These are phyloP conservation scores for Lithophane leautieri DNA, from an alignment of 2,888 invertebrate species.

Conservation along the genomic window DNA sequence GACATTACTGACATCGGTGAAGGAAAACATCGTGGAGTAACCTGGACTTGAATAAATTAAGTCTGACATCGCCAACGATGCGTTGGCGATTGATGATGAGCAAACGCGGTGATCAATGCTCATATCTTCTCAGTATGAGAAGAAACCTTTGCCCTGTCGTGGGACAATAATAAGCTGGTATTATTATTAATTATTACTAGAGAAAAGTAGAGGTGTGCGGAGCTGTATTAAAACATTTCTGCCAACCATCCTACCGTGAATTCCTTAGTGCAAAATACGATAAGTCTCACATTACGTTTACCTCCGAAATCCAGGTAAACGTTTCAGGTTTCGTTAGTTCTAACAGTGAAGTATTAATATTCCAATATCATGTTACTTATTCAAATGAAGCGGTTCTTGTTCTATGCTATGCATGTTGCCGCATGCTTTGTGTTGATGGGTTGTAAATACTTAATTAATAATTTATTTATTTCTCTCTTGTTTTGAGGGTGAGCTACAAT, in stretches of 20 bases:
- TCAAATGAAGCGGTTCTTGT: constrained; percentile 69
- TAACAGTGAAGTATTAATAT: constrained; percentile 62
- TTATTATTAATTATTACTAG: not conserved
- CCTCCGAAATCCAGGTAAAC: constrained; percentile 43
- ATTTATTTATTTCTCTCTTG: constrained; percentile 52
- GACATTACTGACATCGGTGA: not conserved
- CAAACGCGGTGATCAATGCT: not conserved
- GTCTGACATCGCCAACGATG: no score
- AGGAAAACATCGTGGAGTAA: not conserved
- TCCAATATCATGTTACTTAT: constrained; percentile 68
- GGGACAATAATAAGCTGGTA: not conserved
- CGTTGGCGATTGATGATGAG: no score
- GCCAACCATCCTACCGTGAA: not conserved
- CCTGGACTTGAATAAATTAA: not conserved
- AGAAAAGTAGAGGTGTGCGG: not conserved
- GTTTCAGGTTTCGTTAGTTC: constrained; percentile 49
- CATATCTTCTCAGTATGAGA: not conserved
- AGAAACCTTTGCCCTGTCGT: not conserved
- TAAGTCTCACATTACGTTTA: constrained; percentile 39
- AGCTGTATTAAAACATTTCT: not conserved
- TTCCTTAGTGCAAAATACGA: constrained; percentile 10
- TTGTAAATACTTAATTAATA: constrained; percentile 63
- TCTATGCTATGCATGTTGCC: constrained; percentile 55
- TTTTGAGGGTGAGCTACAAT: constrained; percentile 33
- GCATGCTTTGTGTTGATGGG: constrained; percentile 55